Evolutionary conservation across 2,888 invertebrate genomes (phyloP), one percentile per base, ranked within the genome.

Genomic region (Hetaerina titia): DNA sequence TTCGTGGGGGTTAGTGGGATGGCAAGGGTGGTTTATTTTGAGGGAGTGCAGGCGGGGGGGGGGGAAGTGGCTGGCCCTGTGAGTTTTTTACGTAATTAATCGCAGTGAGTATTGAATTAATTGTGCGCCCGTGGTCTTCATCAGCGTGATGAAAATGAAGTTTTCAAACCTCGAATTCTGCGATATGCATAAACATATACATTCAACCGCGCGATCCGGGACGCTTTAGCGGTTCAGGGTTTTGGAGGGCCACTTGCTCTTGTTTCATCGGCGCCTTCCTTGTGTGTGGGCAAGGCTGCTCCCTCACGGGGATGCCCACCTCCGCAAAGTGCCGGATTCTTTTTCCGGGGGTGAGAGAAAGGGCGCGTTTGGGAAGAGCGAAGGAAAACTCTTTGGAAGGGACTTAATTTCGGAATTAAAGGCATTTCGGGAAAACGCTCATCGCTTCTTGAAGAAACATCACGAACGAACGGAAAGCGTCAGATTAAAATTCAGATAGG

Each of bases 81-180:
- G 69, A 56, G 92, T 56, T 92, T 92, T 92, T 92, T 92, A 45
- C 92, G 92, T 92, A 92, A 92, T 92, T 92, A 92, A 92, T 92
- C 69, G 81, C 81, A 69, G 92, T 69, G 92, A 92, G 92, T 57
- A 92, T 92, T 74, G 92, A 92, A 92, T 92, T 92, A 92, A 92
- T 92, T 92, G 92, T 74, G 69, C 6, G 56, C n/a, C 56, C 69
- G 64, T 31, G 74, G 92, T 92, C 56, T 81, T 92, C 92, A 92
- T 92, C 92, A 92, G 69, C 69, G 69, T 92, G 92, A 92, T 92
- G 92, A 92, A 74, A 92, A 92, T 92, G 92, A 92, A 92, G 92
- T 92, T 92, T 92, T 92, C 92, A 64, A 64, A 7, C 45, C 64
- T 25, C 90, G 31, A 11, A 31, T 81, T n/a, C 81, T 81, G 81